Conservation (phyloP, 2,888 invertebrate species). For the Scaptomyza reducta region DNA sequence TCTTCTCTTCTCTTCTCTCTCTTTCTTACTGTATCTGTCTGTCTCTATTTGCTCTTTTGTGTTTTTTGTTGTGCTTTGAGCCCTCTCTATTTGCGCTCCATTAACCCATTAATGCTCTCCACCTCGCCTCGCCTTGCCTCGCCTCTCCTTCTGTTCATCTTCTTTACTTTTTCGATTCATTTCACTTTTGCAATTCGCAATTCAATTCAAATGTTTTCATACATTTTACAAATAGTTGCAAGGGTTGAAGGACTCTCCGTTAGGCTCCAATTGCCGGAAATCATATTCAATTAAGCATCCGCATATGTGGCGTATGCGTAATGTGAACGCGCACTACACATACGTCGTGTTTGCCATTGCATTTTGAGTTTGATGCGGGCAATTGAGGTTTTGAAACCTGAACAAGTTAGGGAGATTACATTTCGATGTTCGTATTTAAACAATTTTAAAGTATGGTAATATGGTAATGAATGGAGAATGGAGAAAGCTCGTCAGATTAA, state of each 20-base stretch:
- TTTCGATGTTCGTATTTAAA: too few species aligned
- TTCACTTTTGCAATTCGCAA: slow-evolving; percentile 43
- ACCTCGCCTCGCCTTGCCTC: background rate
- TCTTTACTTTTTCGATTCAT: slow-evolving; percentile 43
- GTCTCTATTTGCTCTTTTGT: slow-evolving; percentile 15
- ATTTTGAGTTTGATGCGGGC: background rate
- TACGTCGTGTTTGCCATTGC: background rate
- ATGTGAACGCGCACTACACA: slow-evolving; percentile 10
- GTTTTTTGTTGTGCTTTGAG: background rate
- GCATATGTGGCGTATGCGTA: slow-evolving; percentile 16
- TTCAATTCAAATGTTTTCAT: slow-evolving; percentile 57
- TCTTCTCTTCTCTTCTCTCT: slow-evolving; percentile 10
- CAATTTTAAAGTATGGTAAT: too few species aligned
- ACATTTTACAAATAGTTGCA: slow-evolving; percentile 31
- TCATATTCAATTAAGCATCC: slow-evolving; percentile 31
- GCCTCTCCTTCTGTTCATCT: background rate
- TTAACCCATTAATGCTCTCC: slow-evolving; percentile 61
- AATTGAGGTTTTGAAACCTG: background rate
- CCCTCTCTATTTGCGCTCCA: slow-evolving; percentile 64
- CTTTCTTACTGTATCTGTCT: slow-evolving; percentile 1
- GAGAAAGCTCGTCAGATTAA: too few species aligned
- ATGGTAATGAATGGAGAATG: too few species aligned
- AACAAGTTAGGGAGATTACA: too few species aligned
- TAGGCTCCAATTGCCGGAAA: slow-evolving; percentile 21
- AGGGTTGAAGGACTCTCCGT: background rate